Base-by-base conservation (phyloP, 2,888 invertebrate species). In the Glyphotaelius pellucidus region DNA sequence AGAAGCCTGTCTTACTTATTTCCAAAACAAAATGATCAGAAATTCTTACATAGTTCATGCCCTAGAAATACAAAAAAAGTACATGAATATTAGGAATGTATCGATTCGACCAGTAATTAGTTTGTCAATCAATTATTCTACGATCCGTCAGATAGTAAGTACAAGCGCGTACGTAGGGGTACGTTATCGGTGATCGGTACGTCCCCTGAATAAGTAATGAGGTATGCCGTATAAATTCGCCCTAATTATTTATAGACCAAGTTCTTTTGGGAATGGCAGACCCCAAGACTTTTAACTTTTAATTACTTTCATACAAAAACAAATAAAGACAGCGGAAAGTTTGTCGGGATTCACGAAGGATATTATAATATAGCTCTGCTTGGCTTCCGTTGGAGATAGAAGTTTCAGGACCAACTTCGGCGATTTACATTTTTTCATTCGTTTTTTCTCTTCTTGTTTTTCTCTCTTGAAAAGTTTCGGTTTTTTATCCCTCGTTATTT, bases 241-340 rank as follows among this genome's bases (percentile, higher is more conserved):
- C 89, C 81, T 89, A 92, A 93, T 93, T 93, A 92, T 92, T 93
- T 92, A 93, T 92, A 90, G 92, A 91, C 42, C 67, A 92, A 92
- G 90, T 92, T 92, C 91, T 88, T 91, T 87, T 32, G 90, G 92
- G 91, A 90, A 47, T n/a, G 87, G 88, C 91, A 90, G 90, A 87
- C 91, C 85, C 81, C 87, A 88, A 89, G 90, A 92, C 92, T 93
- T 90, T 92, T 32, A 92, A 93, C 90, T 92, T 93, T 92, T 93
- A 93, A 93, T 93, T 93, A 93, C 93, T 93, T 93, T 92, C 80
- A 90, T 90, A 93, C 92, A 91, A 93, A 92, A 91, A 92, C 91
- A 93, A 92, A 92, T 90, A 90, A 92, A 93, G 88, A 88, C 84
- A 30, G 91, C 85, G 88, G 89, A 92, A 93, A 93, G 90, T 92